A percentile compares a stretch with the other conserved stretches of the same genome.
These are phyloP conservation scores for Drosophila vallismaia DNA, from an alignment of 2,888 invertebrate species.

Conservation along the genomic window DNA sequence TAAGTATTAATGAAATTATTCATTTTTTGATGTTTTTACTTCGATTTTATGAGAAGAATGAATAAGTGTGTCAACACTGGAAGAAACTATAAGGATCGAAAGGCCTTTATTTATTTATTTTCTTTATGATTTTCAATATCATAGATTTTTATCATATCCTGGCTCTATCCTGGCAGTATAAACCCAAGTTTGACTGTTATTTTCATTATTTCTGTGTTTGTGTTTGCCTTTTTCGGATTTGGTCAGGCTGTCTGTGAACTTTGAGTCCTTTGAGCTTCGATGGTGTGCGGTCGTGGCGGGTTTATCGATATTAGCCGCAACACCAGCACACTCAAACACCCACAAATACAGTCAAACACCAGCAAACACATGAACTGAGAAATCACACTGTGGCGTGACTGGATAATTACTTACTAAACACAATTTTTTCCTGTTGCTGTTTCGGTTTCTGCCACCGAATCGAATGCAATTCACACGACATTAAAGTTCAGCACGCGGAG, in stretches of 20 bases:
- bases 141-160: no score
- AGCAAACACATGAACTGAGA: background rate
- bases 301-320: constrained; percentile 31
- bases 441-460: constrained; percentile 20
- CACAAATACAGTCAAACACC: background rate
- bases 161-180: no score
- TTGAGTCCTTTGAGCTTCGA: background rate
- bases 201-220: background rate
- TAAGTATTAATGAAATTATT: no score
- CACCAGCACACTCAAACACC: constrained; percentile 3
- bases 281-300: constrained; percentile 13
- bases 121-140: no score
- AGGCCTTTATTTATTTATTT: no score
- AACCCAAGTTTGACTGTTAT: background rate
- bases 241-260: constrained; percentile 1
- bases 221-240: background rate
- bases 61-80: no score
- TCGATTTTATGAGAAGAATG: no score
- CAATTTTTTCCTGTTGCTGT: constrained; percentile 53
- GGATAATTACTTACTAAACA: constrained; percentile 48
- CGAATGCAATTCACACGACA: constrained; percentile 45
- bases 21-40: no score
- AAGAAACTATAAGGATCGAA: no score
- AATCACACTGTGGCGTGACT: constrained; percentile 48
- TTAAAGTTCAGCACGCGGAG: constrained; percentile 35